Conservation (phyloP, 2,113 vertebrate genomes). For the Cacatua alba region DNA sequence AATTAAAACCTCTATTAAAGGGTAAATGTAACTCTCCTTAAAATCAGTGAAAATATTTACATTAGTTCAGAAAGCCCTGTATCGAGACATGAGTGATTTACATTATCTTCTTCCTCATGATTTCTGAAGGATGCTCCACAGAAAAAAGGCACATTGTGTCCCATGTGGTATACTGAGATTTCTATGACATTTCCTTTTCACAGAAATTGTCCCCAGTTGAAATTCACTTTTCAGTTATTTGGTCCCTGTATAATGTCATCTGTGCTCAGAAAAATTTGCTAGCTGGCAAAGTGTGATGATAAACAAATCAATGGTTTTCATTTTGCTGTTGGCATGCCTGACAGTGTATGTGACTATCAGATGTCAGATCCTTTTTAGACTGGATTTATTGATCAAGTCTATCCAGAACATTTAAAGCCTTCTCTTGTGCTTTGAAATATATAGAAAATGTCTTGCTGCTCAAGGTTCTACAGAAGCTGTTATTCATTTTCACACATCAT, state of each 20-base stretch:
- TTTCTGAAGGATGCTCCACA: not conserved
- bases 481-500: not conserved
- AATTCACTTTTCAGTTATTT: conserved; percentile 32
- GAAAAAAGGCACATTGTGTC: not conserved
- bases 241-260: not conserved
- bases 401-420: not conserved
- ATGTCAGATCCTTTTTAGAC: conserved; percentile 21
- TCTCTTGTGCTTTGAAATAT: not conserved
- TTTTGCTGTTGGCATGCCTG: conserved; percentile 29
- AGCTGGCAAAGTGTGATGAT: conserved; percentile 21
- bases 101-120: not conserved
- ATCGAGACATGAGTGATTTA: not conserved
- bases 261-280: conserved; percentile 33
- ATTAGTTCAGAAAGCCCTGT: not conserved
- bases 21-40: not conserved
- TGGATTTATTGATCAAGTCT: conserved; percentile 43
- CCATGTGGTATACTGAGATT: not conserved
- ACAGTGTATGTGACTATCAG: not conserved
- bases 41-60: conserved; percentile 2
- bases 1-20: conserved; percentile 13
- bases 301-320: conserved; percentile 54
- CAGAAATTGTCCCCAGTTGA: not conserved
- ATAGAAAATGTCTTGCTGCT: not conserved
- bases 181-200: not conserved
- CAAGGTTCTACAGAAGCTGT: not conserved